Conservation (phyloP, 2,797 vertebrate genomes). For the Cynopterus sphinx region DNA sequence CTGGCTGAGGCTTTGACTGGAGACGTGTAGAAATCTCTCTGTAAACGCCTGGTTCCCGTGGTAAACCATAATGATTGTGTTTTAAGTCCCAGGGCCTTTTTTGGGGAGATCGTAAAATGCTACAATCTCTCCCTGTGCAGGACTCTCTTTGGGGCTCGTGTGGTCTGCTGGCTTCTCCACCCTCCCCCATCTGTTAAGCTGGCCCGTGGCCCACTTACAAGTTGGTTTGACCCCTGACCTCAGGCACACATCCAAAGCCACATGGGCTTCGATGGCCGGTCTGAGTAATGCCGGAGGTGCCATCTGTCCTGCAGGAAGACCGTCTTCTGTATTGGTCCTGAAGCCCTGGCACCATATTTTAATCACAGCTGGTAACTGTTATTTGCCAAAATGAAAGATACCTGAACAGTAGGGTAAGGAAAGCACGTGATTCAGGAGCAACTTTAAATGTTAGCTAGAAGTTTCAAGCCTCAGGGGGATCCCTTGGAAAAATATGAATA, state of each 20-base stretch:
- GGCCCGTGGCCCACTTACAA: constrained; percentile 51
- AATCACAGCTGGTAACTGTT: constrained; percentile 63
- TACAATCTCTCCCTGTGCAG: background rate
- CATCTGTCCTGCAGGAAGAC: constrained; percentile 78
- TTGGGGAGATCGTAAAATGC: background rate
- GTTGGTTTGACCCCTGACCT: constrained; percentile 63
- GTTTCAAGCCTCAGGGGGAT: background rate
- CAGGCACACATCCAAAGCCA: constrained; percentile 69
- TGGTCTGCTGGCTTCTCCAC: background rate
- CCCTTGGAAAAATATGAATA: background rate
- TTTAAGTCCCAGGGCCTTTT: background rate
- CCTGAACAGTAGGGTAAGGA: constrained; percentile 32
- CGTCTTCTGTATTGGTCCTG: constrained; percentile 31
- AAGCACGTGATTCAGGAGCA: background rate
- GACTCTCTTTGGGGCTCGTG: background rate
- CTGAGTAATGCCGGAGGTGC: constrained; percentile 60
- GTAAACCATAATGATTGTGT: background rate
- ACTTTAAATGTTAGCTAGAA: background rate
- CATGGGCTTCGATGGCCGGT: background rate
- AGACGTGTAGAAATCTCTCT: background rate
- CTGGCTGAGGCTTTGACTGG: background rate
- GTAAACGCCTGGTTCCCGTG: background rate
- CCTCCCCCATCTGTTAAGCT: constrained; percentile 61
- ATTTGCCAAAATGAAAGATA: constrained; percentile 66
- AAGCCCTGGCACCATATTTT: constrained; percentile 47